Evolutionary conservation across 2,113 vertebrate genomes (phyloP).

Genomic region (Daubentonia madagascariensis): DNA sequence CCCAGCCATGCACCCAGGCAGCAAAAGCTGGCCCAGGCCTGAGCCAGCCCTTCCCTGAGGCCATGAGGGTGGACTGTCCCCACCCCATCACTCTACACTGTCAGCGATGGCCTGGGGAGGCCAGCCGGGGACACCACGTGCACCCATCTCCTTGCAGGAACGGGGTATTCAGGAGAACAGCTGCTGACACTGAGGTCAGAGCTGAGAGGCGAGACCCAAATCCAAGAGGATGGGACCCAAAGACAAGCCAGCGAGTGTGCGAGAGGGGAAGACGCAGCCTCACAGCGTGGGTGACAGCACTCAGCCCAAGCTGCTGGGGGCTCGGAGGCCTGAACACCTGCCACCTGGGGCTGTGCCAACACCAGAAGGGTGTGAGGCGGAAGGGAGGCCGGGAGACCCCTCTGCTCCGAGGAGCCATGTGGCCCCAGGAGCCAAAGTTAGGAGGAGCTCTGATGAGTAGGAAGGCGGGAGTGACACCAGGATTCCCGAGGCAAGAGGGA

Average conservation of each 20-base stretch:
- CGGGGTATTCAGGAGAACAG: background rate
- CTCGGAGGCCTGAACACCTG: background rate
- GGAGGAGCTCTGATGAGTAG: background rate
- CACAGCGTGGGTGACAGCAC: accelerated
- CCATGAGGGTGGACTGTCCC: background rate
- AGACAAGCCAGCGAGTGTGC: background rate
- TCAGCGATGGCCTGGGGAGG: background rate
- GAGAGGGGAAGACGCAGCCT: background rate
- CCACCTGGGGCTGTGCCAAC: no score
- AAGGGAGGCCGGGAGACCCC: background rate
- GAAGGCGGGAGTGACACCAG: no score
- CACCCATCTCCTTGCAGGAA: no score
- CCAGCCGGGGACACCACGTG: background rate
- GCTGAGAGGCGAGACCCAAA: background rate
- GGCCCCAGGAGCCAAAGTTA: background rate
- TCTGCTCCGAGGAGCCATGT: accelerated
- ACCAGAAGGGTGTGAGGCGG: background rate
- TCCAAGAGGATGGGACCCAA: background rate
- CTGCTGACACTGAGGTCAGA: background rate
- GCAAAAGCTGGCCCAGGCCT: background rate
- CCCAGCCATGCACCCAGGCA: background rate
- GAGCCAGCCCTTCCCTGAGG: background rate
- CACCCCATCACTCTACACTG: background rate
- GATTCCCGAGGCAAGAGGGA: background rate
- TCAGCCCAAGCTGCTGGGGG: background rate